Evolutionary conservation across 2,888 invertebrate genomes (phyloP), one percentile per base, ranked within the genome.

Genomic region (Ornithoptera alexandrae): DNA sequence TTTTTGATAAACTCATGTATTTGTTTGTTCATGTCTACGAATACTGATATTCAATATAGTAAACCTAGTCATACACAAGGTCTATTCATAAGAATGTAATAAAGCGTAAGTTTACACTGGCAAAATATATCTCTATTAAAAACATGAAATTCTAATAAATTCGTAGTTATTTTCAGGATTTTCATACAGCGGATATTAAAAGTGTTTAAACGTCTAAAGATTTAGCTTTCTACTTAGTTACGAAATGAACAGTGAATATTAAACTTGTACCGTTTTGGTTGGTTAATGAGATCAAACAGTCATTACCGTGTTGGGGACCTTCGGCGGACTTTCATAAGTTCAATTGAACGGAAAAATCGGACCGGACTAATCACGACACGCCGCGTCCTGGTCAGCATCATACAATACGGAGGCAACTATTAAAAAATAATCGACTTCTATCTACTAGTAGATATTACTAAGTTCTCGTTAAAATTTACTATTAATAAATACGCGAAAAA

Each of bases 311-410:
- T 74, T 77, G 79, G 74, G 74, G 76, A 67, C 70, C 53, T 30
- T 50, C 73, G 65, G 12, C 73, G 76, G 76, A 87, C 84, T 89
- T 89, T 88, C 85, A 86, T 88, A 87, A 90, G 91, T 89, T 90
- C 89, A 91, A 92, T 92, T 89, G 90, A 83, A 81, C 78, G 89
- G 89, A 91, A 89, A 85, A 87, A 88, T 87, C 87, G 82, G 78
- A 77, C 77, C 81, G 81, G 85, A 85, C 89, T 91, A 90, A 92
- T 92, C 89, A 90, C 83, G 80, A 79, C 82, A 78, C 79, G 78
- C 79, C 81, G 75, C 76, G 76, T 74, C 77, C 81, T 80, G 86
- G 84, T 82, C 64, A 56, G 76, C 6, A 10, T 58, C 72, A 85
- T 83, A 76, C 75, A 59, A 67, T 30, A 83, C 30, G 50, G 75